phyloP scores from a whole-genome alignment of 2,113 vertebrate species.

The Hiodon tergisus region DNA sequence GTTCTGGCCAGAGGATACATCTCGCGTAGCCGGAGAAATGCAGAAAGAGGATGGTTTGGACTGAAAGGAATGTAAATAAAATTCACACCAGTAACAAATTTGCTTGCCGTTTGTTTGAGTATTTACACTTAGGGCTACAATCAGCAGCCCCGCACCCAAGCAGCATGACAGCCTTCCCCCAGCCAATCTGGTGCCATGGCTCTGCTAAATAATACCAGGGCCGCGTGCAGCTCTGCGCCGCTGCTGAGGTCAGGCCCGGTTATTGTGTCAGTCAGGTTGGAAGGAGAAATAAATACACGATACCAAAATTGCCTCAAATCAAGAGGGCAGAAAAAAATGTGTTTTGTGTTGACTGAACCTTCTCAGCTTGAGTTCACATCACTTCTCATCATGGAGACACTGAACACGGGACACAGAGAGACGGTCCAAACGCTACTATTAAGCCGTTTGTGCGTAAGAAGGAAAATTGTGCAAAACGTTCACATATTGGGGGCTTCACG shows the following conservation, averaged over 20 bases:
- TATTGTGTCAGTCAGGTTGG: slow-evolving; percentile 17
- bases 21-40: slow-evolving; percentile 21
- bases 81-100: slow-evolving; percentile 48
- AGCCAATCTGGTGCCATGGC: background rate
- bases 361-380: background rate
- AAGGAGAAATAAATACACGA: slow-evolving; percentile 22
- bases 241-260: slow-evolving; percentile 7
- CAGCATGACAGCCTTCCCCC: slow-evolving; percentile 41
- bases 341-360: background rate
- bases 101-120: slow-evolving; percentile 60
- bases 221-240: slow-evolving; percentile 38
- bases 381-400: background rate
- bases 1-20: slow-evolving; percentile 13
- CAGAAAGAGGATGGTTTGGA: slow-evolving; percentile 26
- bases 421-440: background rate
- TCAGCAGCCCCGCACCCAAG: slow-evolving; percentile 41
- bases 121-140: slow-evolving; percentile 58
- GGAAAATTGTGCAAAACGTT: background rate
- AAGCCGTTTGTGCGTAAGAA: background rate
- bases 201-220: slow-evolving; percentile 8
- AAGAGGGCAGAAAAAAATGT: background rate
- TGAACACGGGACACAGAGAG: background rate
- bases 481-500: background rate
- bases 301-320: slow-evolving; percentile 6
- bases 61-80: slow-evolving; percentile 59